Base-by-base conservation (phyloP, 1,140 invertebrate genomes). In the Rhyzopertha dominica region DNA sequence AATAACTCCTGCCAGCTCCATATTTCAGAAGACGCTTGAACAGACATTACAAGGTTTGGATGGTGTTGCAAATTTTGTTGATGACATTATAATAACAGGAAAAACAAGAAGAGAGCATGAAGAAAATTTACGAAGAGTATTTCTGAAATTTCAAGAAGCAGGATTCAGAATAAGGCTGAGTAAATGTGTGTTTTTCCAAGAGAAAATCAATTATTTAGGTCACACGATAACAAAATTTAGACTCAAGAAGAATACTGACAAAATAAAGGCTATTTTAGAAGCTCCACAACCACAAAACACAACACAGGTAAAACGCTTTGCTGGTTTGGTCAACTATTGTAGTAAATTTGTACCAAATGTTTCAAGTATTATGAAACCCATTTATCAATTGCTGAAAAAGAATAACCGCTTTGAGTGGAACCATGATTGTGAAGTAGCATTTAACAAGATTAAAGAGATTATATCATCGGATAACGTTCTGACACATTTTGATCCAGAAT, bases 291-390 rank as follows among this genome's bases (percentile, higher is more conserved):
- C 65, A n/a, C 46, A 13, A 12, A 56, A 58, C 44, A 51, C 51
- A 25, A 48, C 49, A 18, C 52, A 62, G 30, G 31, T 64, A 4
- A 48, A 58, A 50, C 28, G 52, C 37, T 54, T 66, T 22, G 25
- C 70, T 10, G 63, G 56, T 14, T 59, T 69, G 54, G 47, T 63
- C 0, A 66, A 54, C 26, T 67, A 68, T 41, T 43, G 66, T 32
- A 23, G 39, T n/a, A 62, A 54, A 41, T 65, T 59, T 29, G 49
- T 65, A 29, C 48, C 52, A 14, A 49, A 56, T 20, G 39, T 54
- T 13, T 14, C 58, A 3, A 10, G 49, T 4, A 23, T 41, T 17
- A 29, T 57, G 0, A 20, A 32, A 1, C 44, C 53, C 10, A 28
- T 65, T 8, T 56, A 48, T 42, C 9, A 48, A 2, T 47, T 65